A percentile compares a stretch with the other conserved stretches of the same genome.
phyloP scores from a whole-genome alignment of 2,888 invertebrate species.

The Drosophila anomalata region DNA sequence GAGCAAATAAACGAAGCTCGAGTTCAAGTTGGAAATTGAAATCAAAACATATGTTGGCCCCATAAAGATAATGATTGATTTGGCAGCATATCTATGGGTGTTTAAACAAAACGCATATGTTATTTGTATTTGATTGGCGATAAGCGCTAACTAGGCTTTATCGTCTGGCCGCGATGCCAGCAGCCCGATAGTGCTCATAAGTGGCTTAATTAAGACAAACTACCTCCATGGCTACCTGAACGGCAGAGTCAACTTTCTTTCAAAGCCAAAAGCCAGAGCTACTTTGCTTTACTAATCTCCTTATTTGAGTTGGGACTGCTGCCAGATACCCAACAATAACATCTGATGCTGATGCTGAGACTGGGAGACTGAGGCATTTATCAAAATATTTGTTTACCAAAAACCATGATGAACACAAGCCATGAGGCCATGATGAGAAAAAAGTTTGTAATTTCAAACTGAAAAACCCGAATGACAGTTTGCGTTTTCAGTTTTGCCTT shows the following conservation, averaged over 20 bases:
- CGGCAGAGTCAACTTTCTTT: conserved; percentile 36
- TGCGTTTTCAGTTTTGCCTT: conserved; percentile 60
- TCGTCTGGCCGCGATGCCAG: conserved; percentile 56
- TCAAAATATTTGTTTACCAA: conserved; percentile 48
- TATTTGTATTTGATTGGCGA: conserved; percentile 67
- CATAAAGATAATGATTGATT: conserved; percentile 77
- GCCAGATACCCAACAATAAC: conserved; percentile 2
- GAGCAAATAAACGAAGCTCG: conserved; percentile 23
- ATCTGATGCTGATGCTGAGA: too few species aligned
- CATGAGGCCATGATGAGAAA: conserved; percentile 5
- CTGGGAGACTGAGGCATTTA: conserved; percentile 21
- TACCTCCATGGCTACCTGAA: conserved; percentile 60
- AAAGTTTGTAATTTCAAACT: conserved; percentile 73
- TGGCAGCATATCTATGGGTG: conserved; percentile 36
- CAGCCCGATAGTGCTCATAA: conserved; percentile 58
- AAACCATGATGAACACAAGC: conserved; percentile 8
- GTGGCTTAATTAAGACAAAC: conserved; percentile 67
- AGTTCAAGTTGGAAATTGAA: conserved; percentile 20
- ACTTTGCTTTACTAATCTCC: conserved; percentile 31
- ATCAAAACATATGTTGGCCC: conserved; percentile 61
- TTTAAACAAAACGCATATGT: conserved; percentile 51
- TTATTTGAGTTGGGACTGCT: conserved; percentile 17
- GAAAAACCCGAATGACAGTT: conserved; percentile 59
- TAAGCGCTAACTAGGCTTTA: conserved; percentile 67
- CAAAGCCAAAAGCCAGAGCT: conserved; percentile 3